Percentiles rank a stretch among this genome's conserved stretches.
Conservation (phyloP, 2,888 invertebrate genomes). For the Sesia bembeciformis region DNA sequence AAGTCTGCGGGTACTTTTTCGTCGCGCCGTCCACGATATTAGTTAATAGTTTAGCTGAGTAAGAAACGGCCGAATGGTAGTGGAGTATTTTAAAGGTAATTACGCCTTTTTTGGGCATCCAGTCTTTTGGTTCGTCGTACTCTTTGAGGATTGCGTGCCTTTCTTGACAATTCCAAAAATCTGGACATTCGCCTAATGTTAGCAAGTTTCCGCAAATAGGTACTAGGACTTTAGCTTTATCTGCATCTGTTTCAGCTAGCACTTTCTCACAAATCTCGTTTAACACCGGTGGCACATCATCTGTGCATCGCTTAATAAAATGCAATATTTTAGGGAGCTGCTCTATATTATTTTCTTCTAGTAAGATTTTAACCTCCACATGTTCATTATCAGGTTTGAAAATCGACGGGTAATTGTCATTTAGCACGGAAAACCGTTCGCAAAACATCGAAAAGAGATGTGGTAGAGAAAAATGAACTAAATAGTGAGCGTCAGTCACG, state of each 20-base stretch:
- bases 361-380: conserved; percentile 65
- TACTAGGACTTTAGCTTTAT: conserved; percentile 46
- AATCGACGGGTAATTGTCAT: conserved; percentile 73
- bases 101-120: conserved; percentile 68
- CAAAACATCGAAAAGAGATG: conserved; percentile 78
- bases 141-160: conserved; percentile 76
- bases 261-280: conserved; percentile 39
- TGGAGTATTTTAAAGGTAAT: conserved; percentile 74
- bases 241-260: conserved; percentile 44
- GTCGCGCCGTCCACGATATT: conserved; percentile 19
- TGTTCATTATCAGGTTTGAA: conserved; percentile 27
- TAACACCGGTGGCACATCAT: conserved; percentile 41
- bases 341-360: conserved; percentile 74
- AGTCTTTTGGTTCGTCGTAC: conserved; percentile 62
- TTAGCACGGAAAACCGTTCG: conserved; percentile 79
- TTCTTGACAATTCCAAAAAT: conserved; percentile 67
- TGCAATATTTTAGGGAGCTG: conserved; percentile 77
- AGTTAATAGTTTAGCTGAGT: conserved; percentile 69
- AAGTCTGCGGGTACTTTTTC: conserved; percentile 40
- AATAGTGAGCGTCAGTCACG: conserved; percentile 77
- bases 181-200: conserved; percentile 78
- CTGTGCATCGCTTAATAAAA: conserved; percentile 68
- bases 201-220: conserved; percentile 77
- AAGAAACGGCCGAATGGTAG: conserved; percentile 76
- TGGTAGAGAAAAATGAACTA: conserved; percentile 84